Conservation (phyloP, 2,113 vertebrate species). For the Hyaena hyaena region DNA sequence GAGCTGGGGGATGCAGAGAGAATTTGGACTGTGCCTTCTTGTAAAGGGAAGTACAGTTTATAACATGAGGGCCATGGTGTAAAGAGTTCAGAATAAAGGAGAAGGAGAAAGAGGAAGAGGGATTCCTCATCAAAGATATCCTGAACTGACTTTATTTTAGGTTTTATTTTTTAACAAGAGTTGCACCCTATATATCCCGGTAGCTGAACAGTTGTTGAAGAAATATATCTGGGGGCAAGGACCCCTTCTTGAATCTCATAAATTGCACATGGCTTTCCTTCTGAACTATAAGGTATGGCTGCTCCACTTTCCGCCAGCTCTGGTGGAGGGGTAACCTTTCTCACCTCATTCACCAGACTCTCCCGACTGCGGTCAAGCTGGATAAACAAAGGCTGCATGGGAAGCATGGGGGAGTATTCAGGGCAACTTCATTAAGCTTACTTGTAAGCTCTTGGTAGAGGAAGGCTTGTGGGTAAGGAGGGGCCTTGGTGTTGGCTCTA, state of each 20-base stretch:
- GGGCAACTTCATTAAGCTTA: not conserved
- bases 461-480: not conserved
- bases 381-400: constrained; percentile 54
- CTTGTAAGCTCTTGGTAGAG: not conserved
- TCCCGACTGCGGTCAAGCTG: constrained; percentile 19
- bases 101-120: not conserved
- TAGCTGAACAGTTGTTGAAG: not conserved
- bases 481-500: not conserved
- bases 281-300: not conserved
- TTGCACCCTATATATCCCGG: not conserved
- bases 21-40: not conserved
- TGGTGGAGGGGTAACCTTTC: not conserved
- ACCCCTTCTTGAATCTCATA: not conserved
- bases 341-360: constrained; percentile 21
- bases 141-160: not conserved
- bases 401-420: not conserved
- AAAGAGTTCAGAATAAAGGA: not conserved
- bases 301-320: not conserved
- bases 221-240: not conserved
- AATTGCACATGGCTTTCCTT: not conserved
- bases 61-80: not conserved
- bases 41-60: not conserved
- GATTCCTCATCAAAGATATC: not conserved
- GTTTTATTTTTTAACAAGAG: not conserved
- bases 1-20: not conserved